Evolutionary conservation across 2,888 invertebrate species (phyloP), one percentile per base, ranked within the genome.

Genomic region (Bimastos eiseni): DNA sequence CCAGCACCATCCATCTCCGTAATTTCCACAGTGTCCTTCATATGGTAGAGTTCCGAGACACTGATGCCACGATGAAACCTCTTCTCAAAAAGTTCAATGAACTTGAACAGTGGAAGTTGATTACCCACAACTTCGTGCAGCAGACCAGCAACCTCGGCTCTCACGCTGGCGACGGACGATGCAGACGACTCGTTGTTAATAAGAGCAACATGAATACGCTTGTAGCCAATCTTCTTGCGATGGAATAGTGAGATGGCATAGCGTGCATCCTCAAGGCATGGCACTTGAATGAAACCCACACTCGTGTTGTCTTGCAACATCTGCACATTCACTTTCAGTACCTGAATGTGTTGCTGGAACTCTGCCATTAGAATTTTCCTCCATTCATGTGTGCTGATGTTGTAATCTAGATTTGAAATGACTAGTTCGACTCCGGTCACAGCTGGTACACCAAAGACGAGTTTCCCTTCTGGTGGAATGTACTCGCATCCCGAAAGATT

Each of bases 31-130:
- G 97, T 96, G 93, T 98, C 98, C 93, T 96, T 97, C 94, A 98
- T 96, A 92, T 95, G 94, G 93, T 95, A 95, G 91, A 96, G 93
- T 91, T 96, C 96, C 13, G 95, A 95, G 8, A 96, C 95, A 91
- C 95, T 95, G 88, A 96, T 95, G 0, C 97, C 97, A 92, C 97
- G 97, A 94, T 97, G 97, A 94, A 92, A 95, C 95, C 97, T 96
- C 93, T 97, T 97, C 93, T 98, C 97, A 94, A 97, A 97, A 91
- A 97, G 96, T 94, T 98, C 97, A 89, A 98, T 96, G 92, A 98
- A 96, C 93, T 97, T 97, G 93, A 97, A 97, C 0, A 98, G 95
- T 0, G 98, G 97, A 93, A 98, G 96, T 90, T 96, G 96, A 94
- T 97, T 96, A 5, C 96, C 96, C 38, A 97, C 97, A 84, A 97